These are phyloP conservation scores for Megaceryle alcyon DNA, from an alignment of 2,797 vertebrate genomes.

Conservation along the genomic window DNA sequence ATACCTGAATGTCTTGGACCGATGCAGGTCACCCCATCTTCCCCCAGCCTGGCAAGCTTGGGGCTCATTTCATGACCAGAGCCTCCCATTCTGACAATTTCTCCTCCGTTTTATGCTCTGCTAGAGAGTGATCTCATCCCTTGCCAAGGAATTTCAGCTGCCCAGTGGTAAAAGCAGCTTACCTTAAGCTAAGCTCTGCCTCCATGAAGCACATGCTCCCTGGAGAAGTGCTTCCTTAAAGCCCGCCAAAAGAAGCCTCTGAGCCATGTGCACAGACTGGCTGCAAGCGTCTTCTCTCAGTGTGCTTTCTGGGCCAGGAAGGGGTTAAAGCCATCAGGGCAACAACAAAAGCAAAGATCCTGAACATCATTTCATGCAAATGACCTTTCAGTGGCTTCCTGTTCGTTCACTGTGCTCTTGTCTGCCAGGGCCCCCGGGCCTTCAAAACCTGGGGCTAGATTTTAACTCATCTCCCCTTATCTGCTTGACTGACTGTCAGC, in stretches of 20 bases:
- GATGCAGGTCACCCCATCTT: neutral
- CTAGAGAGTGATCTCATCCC: neutral
- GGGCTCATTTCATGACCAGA: neutral
- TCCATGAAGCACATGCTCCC: neutral
- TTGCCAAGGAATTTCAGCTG: neutral
- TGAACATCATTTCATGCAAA: slow-evolving; percentile 89
- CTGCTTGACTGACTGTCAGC: slow-evolving; percentile 99
- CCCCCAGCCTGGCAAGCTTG: neutral
- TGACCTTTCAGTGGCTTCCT: slow-evolving; percentile 89
- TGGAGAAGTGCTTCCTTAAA: neutral
- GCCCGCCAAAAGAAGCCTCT: slow-evolving; percentile 1
- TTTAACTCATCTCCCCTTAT: slow-evolving; percentile 93
- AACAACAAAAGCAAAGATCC: slow-evolving; percentile 89
- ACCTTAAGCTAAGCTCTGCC: neutral
- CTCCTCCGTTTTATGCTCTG: neutral
- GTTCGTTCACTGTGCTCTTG: slow-evolving; percentile 88
- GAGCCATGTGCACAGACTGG: neutral
- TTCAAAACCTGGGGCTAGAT: slow-evolving; percentile 87
- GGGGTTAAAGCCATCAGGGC: slow-evolving; percentile 76
- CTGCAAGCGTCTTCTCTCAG: neutral
- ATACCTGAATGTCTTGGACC: neutral
- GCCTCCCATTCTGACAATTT: neutral
- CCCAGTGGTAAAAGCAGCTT: neutral
- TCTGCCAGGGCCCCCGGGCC: slow-evolving; percentile 88
- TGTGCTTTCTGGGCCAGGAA: neutral